Conservation (phyloP, 2,797 vertebrate genomes). For the Masticophis lateralis region DNA sequence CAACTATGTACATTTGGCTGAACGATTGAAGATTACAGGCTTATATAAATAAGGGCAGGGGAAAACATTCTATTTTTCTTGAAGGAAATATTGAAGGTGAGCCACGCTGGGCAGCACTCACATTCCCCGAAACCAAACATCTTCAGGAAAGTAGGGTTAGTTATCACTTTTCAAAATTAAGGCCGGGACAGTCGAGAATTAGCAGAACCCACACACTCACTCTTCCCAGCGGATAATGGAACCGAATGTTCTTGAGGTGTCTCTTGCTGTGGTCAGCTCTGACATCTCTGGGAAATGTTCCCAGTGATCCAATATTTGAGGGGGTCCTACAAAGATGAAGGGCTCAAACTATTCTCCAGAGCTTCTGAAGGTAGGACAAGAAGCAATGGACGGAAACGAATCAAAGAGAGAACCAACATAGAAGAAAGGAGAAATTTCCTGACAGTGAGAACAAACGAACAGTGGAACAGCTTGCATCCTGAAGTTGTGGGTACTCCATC, state of each 20-base stretch:
- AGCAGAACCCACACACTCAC: too few relatives aligned
- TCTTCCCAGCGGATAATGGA: neutral
- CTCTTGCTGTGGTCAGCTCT: neutral
- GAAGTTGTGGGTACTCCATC: neutral
- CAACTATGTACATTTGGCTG: neutral
- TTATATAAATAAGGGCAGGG: neutral
- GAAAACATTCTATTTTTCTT: fast-evolving
- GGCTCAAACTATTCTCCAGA: neutral
- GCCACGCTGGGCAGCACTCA: neutral
- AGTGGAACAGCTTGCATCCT: neutral
- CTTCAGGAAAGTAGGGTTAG: neutral
- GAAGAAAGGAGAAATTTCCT: neutral
- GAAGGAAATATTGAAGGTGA: neutral
- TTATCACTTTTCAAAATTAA: neutral
- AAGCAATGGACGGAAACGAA: neutral
- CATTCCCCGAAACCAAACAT: neutral
- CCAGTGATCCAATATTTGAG: neutral
- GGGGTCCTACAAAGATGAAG: neutral
- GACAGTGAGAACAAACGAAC: neutral
- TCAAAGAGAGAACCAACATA: neutral
- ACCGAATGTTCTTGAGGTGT: neutral
- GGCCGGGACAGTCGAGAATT: neutral
- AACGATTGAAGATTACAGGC: neutral
- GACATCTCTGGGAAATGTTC: neutral
- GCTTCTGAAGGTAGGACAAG: neutral